Percentiles rank a stretch among this genome's conserved stretches.
Conservation (phyloP, 2,888 invertebrate species). For the Drosophila macrospina region DNA sequence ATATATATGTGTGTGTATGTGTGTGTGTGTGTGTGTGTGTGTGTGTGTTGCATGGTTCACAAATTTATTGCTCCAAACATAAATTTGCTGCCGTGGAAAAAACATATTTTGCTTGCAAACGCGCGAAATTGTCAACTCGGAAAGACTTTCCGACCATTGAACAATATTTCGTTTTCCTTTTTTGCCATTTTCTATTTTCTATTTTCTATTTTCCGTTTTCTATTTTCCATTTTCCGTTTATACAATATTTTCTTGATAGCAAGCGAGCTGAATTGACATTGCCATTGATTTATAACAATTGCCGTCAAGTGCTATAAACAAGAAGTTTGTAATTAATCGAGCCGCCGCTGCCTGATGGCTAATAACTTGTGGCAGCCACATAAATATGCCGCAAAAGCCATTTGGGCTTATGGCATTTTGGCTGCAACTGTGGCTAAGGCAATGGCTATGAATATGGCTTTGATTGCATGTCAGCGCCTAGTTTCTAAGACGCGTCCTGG, state of each 20-base stretch:
- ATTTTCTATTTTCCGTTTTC: conserved; percentile 1
- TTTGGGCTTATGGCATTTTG: conserved; percentile 6
- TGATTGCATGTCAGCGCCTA: conserved; percentile 56
- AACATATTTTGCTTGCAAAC: conserved; percentile 60
- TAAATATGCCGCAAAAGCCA: conserved; percentile 26
- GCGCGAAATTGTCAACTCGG: conserved; percentile 69
- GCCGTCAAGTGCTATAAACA: conserved; percentile 58
- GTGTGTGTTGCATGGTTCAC: conserved; percentile 31
- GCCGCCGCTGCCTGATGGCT: conserved; percentile 31
- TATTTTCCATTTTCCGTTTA: neutral
- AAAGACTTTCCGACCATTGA: conserved; percentile 39
- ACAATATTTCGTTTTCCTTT: conserved; percentile 26
- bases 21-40: conserved; percentile 26
- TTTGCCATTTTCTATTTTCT: neutral
- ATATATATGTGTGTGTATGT: too few species aligned
- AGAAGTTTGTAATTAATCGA: conserved; percentile 65
- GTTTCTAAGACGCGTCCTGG: conserved; percentile 41
- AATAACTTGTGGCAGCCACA: conserved; percentile 39
- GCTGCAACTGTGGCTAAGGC: neutral
- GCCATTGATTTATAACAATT: conserved; percentile 74
- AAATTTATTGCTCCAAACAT: conserved; percentile 54
- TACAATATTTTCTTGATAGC: conserved; percentile 8
- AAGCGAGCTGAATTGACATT: conserved; percentile 55
- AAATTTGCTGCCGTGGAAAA: conserved; percentile 52
- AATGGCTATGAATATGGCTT: conserved; percentile 33